A percentile compares a stretch with the other conserved stretches of the same genome.
phyloP scores from a whole-genome alignment of 2,888 invertebrate genomes.

The Oligia latruncula region DNA sequence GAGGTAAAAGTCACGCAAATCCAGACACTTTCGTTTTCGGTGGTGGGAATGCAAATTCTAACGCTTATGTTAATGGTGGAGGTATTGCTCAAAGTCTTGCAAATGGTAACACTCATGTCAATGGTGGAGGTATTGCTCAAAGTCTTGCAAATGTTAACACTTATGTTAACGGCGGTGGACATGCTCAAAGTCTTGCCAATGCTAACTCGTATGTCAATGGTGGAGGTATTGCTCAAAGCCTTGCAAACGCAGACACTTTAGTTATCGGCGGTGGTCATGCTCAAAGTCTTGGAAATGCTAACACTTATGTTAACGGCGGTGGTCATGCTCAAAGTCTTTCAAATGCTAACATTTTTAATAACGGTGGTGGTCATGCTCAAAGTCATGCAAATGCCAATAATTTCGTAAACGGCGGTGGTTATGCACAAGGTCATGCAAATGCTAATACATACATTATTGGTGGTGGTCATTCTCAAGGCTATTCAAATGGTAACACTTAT shows the following conservation, averaged over 20 bases:
- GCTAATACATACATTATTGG: accelerated
- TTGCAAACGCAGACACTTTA: too few species aligned
- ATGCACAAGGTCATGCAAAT: not conserved
- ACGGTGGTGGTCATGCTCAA: not conserved
- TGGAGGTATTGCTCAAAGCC: not conserved
- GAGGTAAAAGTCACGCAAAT: too few species aligned
- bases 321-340: accelerated
- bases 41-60: too few species aligned
- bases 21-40: too few species aligned
- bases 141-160: too few species aligned
- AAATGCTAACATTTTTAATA: not conserved
- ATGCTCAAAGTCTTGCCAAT: not conserved
- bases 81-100: too few species aligned
- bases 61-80: too few species aligned
- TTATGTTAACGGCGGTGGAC: too few species aligned
- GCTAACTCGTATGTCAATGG: not conserved
- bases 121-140: too few species aligned
- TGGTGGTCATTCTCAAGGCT: not conserved
- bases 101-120: too few species aligned
- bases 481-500: not conserved
- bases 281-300: not conserved
- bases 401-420: accelerated
- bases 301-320: accelerated
- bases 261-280: too few species aligned
- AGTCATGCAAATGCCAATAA: not conserved